Evolutionary conservation across 1,140 invertebrate species (phyloP), one percentile per base, ranked within the genome.

Genomic region (Magallana angulata): DNA sequence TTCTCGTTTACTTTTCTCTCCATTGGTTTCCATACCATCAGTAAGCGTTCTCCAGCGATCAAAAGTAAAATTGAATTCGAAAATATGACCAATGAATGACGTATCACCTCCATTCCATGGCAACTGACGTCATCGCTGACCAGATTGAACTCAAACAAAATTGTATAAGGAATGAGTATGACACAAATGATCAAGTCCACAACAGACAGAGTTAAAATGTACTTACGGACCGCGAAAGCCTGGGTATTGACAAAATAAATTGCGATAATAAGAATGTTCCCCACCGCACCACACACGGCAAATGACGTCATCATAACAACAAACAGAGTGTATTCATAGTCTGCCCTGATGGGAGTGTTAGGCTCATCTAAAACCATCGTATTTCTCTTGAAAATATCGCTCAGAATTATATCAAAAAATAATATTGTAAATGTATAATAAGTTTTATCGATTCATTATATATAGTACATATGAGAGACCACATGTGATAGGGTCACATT

Each of bases 61-160:
- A 80, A 76, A n/a, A 48, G 57, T 18, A 57, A 57, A 88, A 82
- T 82, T 48, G 85, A 71, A 18, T 60, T 85, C 56, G 12, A 62
- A 24, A 82, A 88, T 85, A 2, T 76, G 18, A 8, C 59, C 76
- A 12, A 84, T 85, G 18, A 62, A 76, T 76, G 68, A 12, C 24
- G 68, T 57, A 48, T 80, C 71, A 58, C 59, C 84, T n/a, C 81
- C 87, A 64, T 88, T 88, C 36, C 87, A 62, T 18, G 87, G 58
- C 60, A 76, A 12, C 24, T 76, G 68, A 36, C 24, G 24, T 88
- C 87, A 18, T 82, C 30, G 24, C 64, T 85, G n/a, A 84, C 64
- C 16, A 85, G 85, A 36, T 76, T 62, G 57, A 88, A 59, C 12
- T 84, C 87, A 68, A 88, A 85, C 14, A 85, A 82, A 2, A 62